phyloP scores from a whole-genome alignment of 2,888 invertebrate species.

The Alitta virens region DNA sequence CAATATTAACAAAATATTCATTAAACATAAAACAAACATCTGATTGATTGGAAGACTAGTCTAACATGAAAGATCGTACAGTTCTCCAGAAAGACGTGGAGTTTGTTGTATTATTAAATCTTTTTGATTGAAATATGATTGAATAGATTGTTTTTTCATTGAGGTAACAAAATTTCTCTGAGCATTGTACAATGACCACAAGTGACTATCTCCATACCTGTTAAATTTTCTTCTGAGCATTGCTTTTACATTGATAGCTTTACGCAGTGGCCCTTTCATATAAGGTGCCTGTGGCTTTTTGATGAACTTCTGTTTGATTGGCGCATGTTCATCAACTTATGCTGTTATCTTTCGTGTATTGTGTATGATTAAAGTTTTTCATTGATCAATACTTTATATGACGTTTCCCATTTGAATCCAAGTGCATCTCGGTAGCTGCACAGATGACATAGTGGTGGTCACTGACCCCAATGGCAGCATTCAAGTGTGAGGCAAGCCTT shows the following conservation, averaged over 20 bases:
- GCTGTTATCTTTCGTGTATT: neutral
- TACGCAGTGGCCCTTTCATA: neutral
- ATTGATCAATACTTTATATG: neutral
- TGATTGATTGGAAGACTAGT: neutral
- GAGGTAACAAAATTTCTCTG: neutral
- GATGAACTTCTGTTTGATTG: neutral
- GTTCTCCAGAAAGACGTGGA: neutral
- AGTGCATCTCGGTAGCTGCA: neutral
- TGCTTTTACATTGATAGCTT: neutral
- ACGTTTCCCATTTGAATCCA: neutral
- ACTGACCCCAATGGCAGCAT: neutral
- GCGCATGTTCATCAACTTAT: neutral
- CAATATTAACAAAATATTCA: no score
- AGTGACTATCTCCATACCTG: neutral
- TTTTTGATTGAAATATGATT: neutral
- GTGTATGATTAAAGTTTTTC: neutral
- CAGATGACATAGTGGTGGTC: neutral
- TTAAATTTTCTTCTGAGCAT: neutral
- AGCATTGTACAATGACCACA: neutral
- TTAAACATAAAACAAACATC: neutral
- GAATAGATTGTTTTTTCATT: neutral
- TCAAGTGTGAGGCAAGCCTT: neutral
- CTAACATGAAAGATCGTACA: neutral
- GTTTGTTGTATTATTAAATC: neutral
- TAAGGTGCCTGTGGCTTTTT: neutral